phyloP scores from a whole-genome alignment of 2,113 vertebrate genomes.

The Pseudonaja textilis region DNA sequence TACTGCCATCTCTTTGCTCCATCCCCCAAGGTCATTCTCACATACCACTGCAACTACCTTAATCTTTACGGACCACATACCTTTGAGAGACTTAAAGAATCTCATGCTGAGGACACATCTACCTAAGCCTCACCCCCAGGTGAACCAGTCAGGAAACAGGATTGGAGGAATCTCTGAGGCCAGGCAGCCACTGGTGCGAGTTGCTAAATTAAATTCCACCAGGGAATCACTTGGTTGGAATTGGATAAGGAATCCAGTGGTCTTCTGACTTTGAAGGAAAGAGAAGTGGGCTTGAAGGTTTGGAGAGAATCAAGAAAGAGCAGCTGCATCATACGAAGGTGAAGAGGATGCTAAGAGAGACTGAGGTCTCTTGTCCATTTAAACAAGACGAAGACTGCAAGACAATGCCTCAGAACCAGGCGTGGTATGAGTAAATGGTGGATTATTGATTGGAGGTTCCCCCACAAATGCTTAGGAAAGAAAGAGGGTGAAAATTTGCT shows the following conservation, averaged over 20 bases:
- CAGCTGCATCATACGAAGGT: neutral
- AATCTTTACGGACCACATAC: neutral
- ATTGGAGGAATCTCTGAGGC: neutral
- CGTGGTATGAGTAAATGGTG: neutral
- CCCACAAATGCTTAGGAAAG: neutral
- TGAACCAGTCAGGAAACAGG: neutral
- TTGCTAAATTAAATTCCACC: neutral
- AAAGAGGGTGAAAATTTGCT: slow-evolving; percentile 26
- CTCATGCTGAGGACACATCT: neutral
- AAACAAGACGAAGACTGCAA: neutral
- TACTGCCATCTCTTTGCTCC: neutral
- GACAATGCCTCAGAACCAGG: neutral
- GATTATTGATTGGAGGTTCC: too few relatives aligned
- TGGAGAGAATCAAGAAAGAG: neutral
- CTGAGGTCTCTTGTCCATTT: neutral
- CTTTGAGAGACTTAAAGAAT: neutral
- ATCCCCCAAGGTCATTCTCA: neutral
- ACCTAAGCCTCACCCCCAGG: neutral
- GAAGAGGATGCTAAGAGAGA: neutral
- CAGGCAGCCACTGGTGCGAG: neutral
- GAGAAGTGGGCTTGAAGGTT: neutral
- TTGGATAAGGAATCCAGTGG: neutral
- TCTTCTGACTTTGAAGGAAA: neutral
- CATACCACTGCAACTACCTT: neutral
- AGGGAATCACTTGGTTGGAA: neutral